These are phyloP conservation scores for Drosophila orosa DNA, from an alignment of 1,140 invertebrate genomes.

Conservation along the genomic window DNA sequence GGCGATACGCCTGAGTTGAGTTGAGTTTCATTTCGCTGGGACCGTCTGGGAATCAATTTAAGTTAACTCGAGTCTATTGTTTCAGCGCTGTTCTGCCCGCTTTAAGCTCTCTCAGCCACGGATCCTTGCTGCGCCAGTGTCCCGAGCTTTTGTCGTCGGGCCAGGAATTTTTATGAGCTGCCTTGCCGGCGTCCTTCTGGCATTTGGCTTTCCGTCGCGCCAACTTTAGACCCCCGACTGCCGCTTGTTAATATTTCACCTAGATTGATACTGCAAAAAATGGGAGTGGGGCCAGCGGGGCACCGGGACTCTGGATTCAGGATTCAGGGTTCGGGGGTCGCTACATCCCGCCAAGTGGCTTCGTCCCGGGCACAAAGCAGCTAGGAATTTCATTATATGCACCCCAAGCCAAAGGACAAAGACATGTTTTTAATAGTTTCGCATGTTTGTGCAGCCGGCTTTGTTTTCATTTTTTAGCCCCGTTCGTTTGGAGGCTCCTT, in stretches of 20 bases:
- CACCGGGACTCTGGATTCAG: neutral
- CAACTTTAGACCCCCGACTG: conserved; percentile 46
- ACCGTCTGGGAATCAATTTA: conserved; percentile 80
- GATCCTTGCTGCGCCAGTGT: conserved; percentile 5
- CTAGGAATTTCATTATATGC: conserved; percentile 78
- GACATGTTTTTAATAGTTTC: conserved; percentile 82
- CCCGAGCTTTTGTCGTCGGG: conserved; percentile 34
- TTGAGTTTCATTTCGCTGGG: conserved; percentile 56
- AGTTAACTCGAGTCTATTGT: conserved; percentile 82
- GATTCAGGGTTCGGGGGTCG: conserved; percentile 5
- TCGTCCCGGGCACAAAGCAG: conserved; percentile 42
- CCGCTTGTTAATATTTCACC: conserved; percentile 79
- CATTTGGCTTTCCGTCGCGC: conserved; percentile 47
- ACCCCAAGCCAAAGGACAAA: conserved; percentile 77
- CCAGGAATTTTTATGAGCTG: conserved; percentile 79
- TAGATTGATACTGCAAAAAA: conserved; percentile 73
- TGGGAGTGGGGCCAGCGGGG: neutral
- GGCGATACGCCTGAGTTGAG: conserved; percentile 23
- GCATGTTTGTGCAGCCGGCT: conserved; percentile 67
- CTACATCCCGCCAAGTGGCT: conserved; percentile 50
- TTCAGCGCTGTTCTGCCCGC: conserved; percentile 59
- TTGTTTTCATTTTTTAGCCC: conserved; percentile 27
- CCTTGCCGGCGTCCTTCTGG: conserved; percentile 28
- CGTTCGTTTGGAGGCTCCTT: conserved; percentile 5
- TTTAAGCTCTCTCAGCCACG: conserved; percentile 43